Conservation (phyloP, 2,888 invertebrate species). For the Kuschelorhynchus macadamiae region DNA sequence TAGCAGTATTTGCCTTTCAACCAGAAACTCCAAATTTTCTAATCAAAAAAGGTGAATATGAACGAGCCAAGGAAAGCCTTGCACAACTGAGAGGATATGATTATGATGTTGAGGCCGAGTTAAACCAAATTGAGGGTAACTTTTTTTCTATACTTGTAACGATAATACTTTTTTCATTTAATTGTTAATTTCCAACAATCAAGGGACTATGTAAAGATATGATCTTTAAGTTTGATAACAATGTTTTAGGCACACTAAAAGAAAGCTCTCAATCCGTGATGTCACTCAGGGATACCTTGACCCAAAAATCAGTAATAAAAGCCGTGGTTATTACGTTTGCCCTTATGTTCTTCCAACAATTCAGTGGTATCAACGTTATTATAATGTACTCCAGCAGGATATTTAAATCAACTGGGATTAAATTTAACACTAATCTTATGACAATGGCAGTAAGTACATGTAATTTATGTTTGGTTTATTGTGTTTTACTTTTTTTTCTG, state of each 20-base stretch:
- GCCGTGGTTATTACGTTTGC: conserved; percentile 81
- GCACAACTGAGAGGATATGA: conserved; percentile 79
- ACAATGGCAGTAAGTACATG: conserved; percentile 76
- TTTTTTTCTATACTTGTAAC: too few relatives aligned
- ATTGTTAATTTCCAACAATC: too few relatives aligned
- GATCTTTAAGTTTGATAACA: neutral
- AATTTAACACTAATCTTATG: conserved; percentile 73
- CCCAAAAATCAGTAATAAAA: conserved; percentile 64
- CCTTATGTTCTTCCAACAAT: conserved; percentile 92
- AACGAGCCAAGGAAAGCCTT: conserved; percentile 79
- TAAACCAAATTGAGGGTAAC: conserved; percentile 72
- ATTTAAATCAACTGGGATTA: conserved; percentile 77
- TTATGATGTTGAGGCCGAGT: conserved; percentile 78
- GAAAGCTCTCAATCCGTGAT: conserved; percentile 53
- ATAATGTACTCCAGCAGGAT: conserved; percentile 85
- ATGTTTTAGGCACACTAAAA: conserved; percentile 51
- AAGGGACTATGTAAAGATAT: too few relatives aligned
- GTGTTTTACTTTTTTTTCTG: too few relatives aligned
- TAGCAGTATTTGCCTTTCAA: conserved; percentile 81
- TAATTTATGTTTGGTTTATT: too few relatives aligned
- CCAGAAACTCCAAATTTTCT: conserved; percentile 88
- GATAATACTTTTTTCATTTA: too few relatives aligned
- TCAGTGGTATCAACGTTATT: conserved; percentile 87
- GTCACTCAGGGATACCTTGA: conserved; percentile 54
- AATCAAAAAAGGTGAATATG: conserved; percentile 75